These are phyloP conservation scores for Denticeps clupeoides DNA, from an alignment of 2,797 vertebrate species.

Conservation along the genomic window DNA sequence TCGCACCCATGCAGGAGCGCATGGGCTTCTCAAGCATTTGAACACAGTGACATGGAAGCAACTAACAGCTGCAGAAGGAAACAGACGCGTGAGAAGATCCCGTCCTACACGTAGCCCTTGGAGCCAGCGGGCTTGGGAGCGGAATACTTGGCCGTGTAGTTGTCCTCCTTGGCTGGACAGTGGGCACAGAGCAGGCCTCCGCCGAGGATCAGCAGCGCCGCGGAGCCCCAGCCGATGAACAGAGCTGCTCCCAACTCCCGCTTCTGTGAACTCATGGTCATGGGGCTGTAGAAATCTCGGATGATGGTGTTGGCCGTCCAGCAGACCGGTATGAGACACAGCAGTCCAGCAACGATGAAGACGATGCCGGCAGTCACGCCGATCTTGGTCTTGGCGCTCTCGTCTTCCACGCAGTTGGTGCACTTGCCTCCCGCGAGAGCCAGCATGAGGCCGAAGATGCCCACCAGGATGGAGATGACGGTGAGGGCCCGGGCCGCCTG, in stretches of 20 bases:
- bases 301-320: conserved; percentile 78
- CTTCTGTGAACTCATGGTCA: conserved; percentile 53
- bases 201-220: conserved; percentile 67
- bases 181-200: conserved; percentile 77
- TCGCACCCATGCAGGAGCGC: too few species aligned
- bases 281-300: conserved; percentile 75
- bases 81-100: too few species aligned
- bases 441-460: conserved; percentile 63
- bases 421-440: conserved; percentile 76
- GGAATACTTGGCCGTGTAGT: conserved; percentile 70
- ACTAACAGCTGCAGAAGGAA: too few species aligned
- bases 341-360: conserved; percentile 65
- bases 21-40: too few species aligned
- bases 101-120: conserved; percentile 72
- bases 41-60: too few species aligned
- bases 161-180: conserved; percentile 72
- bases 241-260: conserved; percentile 74
- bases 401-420: conserved; percentile 86
- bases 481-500: conserved; percentile 77
- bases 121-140: conserved; percentile 53
- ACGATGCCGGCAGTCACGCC: conserved; percentile 58
- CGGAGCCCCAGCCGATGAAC: conserved; percentile 81
- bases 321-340: conserved; percentile 75
- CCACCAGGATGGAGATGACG: conserved; percentile 69
- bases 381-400: conserved; percentile 66